Conservation (phyloP, 2,888 invertebrate species). For the Diploptera punctata region DNA sequence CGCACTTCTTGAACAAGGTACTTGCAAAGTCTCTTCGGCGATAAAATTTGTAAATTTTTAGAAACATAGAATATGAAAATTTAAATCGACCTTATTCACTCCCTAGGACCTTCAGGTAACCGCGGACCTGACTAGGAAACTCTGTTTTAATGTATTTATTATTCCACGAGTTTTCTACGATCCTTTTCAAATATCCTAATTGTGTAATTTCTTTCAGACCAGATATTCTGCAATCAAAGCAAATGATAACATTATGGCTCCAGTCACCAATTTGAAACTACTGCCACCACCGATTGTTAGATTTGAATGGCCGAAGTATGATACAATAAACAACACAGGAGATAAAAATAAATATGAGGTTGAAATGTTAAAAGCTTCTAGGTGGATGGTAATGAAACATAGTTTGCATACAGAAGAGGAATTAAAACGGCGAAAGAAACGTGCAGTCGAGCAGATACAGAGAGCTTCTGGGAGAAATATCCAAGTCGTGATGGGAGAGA, state of each 20-base stretch:
- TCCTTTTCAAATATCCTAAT: no score
- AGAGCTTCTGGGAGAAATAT: constrained; percentile 24
- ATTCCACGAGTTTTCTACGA: no score
- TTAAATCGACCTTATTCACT: no score
- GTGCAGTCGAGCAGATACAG: constrained; percentile 15
- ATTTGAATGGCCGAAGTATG: constrained; percentile 23
- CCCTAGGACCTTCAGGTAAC: no score
- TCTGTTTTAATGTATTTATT: no score
- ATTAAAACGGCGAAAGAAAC: background rate
- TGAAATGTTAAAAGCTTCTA: background rate
- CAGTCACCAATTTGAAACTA: background rate
- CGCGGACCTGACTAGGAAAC: no score
- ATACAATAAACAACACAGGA: background rate
- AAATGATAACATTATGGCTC: background rate
- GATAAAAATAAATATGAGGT: background rate
- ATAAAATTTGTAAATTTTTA: no score
- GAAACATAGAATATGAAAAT: no score
- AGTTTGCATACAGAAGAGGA: background rate
- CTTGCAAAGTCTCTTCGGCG: no score
- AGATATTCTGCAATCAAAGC: background rate
- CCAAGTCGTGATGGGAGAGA: constrained; percentile 43
- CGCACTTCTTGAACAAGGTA: no score
- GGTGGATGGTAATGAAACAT: background rate
- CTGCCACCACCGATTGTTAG: constrained; percentile 13
- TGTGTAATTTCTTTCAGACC: no score